Conservation (phyloP, 2,113 vertebrate species). For the Rhinichthys klamathensis region DNA sequence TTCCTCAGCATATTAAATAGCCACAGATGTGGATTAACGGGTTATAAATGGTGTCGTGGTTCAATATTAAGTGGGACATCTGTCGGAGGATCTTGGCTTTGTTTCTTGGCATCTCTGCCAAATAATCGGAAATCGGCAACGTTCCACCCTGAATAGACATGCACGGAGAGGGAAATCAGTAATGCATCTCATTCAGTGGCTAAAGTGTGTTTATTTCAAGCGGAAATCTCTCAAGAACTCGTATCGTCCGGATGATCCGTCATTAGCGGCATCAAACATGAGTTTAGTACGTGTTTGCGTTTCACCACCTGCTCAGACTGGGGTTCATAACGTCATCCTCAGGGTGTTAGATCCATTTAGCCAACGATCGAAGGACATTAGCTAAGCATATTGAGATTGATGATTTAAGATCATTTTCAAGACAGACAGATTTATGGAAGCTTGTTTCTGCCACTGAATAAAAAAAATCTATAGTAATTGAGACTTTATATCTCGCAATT, state of each 20-base stretch:
- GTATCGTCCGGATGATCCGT: neutral
- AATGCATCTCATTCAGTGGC: neutral
- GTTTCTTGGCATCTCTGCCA: neutral
- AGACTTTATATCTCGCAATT: too few species aligned
- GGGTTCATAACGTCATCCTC: neutral
- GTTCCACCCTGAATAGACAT: neutral
- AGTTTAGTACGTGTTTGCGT: neutral
- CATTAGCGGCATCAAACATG: too few species aligned
- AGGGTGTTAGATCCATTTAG: neutral
- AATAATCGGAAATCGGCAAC: constrained; percentile 4
- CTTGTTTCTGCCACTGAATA: too few species aligned
- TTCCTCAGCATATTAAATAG: constrained; percentile 26
- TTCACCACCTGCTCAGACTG: neutral
- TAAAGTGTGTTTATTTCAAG: neutral
- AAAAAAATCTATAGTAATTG: too few species aligned
- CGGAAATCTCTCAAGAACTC: neutral
- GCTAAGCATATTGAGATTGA: neutral
- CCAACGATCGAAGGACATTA: neutral
- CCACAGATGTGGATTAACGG: constrained; percentile 4
- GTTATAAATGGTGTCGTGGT: neutral
- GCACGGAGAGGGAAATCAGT: neutral
- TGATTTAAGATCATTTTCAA: neutral
- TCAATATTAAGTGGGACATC: constrained; percentile 23
- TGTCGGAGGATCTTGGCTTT: neutral
- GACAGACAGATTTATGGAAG: too few species aligned